Percentiles rank a stretch among this genome's conserved stretches.
Conservation (phyloP, 2,888 invertebrate genomes). For the Minunthozetes semirufus region DNA sequence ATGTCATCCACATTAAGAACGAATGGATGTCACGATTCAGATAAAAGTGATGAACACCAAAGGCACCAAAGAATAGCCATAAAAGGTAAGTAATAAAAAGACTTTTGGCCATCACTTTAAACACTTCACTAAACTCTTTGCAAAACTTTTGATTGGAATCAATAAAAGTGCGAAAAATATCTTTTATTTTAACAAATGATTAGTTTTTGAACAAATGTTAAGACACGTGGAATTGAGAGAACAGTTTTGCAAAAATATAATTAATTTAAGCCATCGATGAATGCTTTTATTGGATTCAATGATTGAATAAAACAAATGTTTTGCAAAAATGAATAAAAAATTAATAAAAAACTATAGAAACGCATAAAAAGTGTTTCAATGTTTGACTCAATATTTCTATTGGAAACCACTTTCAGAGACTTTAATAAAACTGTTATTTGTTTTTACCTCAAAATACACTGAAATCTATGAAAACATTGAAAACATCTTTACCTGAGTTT, state of each 20-base stretch:
- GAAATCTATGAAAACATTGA: not conserved
- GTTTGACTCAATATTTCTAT: not conserved
- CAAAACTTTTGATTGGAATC: not conserved
- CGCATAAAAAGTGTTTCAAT: not conserved
- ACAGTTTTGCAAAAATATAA: not conserved
- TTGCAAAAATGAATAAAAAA: not conserved
- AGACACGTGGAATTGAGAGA: slow-evolving; percentile 24
- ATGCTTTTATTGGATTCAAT: slow-evolving; percentile 21
- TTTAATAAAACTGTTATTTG: not conserved
- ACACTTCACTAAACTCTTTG: not conserved
- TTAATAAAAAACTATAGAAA: slow-evolving; percentile 13
- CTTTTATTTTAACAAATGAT: not conserved
- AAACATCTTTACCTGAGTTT: not conserved
- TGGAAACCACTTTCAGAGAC: not conserved
- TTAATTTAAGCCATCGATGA: slow-evolving; percentile 27
- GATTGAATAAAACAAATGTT: slow-evolving; percentile 5
- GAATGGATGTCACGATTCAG: slow-evolving; percentile 80
- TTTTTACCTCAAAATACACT: not conserved
- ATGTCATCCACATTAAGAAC: slow-evolving; percentile 77
- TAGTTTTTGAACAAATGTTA: not conserved
- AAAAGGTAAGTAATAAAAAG: slow-evolving; percentile 65
- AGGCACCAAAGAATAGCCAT: slow-evolving; percentile 80
- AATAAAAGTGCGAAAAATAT: not conserved
- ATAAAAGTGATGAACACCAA: slow-evolving; percentile 86
- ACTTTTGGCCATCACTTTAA: slow-evolving; percentile 48